Evolutionary conservation across 2,113 vertebrate species (phyloP).

Genomic region (Prunella fulvescens): DNA sequence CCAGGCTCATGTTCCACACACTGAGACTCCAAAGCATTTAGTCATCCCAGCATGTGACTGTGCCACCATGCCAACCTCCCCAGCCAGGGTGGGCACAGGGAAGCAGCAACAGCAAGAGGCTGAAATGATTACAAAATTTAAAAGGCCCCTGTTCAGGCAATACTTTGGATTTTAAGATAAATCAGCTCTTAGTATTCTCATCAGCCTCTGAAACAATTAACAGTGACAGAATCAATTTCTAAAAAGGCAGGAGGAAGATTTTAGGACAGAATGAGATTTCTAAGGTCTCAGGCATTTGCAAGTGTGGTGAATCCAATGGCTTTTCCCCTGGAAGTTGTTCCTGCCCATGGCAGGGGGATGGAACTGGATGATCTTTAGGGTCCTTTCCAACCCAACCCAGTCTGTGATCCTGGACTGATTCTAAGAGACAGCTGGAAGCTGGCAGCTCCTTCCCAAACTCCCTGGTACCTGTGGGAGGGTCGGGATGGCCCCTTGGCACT

Average conservation of each 20-base stretch:
- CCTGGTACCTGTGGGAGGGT: neutral
- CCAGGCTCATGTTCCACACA: neutral
- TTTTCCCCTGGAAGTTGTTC: neutral
- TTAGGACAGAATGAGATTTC: neutral
- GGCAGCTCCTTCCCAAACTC: neutral
- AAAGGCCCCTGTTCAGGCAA: neutral
- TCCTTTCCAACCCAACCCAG: neutral
- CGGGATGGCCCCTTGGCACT: rapidly evolving
- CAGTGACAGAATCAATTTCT: neutral
- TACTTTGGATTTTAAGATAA: neutral
- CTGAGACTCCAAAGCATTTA: conserved; percentile 23
- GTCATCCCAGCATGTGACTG: conserved; percentile 3
- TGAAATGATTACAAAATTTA: neutral
- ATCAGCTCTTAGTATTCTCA: neutral
- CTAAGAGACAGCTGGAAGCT: neutral
- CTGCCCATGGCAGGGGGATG: neutral
- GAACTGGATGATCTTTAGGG: neutral
- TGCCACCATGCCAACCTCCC: conserved; percentile 21
- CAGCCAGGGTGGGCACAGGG: neutral
- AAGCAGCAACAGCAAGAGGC: neutral
- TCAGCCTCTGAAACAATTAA: neutral
- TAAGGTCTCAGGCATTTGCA: neutral
- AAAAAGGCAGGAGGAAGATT: neutral
- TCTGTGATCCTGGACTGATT: neutral
- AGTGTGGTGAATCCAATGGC: neutral